These are phyloP conservation scores for Melitaea athalia DNA, from an alignment of 2,888 invertebrate species.

Conservation along the genomic window DNA sequence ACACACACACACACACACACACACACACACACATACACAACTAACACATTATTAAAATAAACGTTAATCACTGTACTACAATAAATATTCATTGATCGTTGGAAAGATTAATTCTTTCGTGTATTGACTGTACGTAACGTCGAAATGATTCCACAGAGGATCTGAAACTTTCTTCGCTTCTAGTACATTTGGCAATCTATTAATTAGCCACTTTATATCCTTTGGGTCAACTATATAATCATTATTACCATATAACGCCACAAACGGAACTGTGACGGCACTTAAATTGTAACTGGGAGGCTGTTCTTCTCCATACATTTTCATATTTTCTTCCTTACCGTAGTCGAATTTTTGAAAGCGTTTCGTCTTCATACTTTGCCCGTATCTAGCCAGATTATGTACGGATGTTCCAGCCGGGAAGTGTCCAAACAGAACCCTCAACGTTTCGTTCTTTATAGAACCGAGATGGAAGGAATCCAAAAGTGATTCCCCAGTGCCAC, in stretches of 20 bases:
- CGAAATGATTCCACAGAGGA: constrained; percentile 59
- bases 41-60: background rate
- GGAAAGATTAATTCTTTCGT: constrained; percentile 49
- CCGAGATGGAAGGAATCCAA: constrained; percentile 58
- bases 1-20: too few species aligned
- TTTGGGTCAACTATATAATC: constrained; percentile 83
- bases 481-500: constrained; percentile 44
- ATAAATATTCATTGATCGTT: constrained; percentile 46
- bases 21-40: too few species aligned
- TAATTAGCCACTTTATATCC: constrained; percentile 80
- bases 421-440: constrained; percentile 53
- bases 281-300: constrained; percentile 61
- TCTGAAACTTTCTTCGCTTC: constrained; percentile 80
- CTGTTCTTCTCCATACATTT: constrained; percentile 52
- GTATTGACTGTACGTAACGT: constrained; percentile 53
- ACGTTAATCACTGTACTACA: constrained; percentile 37
- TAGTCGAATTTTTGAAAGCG: constrained; percentile 64
- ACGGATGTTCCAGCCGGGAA: constrained; percentile 63
- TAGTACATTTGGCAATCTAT: constrained; percentile 79
- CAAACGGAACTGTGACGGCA: constrained; percentile 55
- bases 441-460: constrained; percentile 56
- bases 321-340: constrained; percentile 54
- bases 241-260: constrained; percentile 60
- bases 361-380: constrained; percentile 53
- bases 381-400: constrained; percentile 60